Evolutionary conservation across 2,797 vertebrate genomes (phyloP), one percentile per base, ranked within the genome.

Genomic region (Poecilia gillii): DNA sequence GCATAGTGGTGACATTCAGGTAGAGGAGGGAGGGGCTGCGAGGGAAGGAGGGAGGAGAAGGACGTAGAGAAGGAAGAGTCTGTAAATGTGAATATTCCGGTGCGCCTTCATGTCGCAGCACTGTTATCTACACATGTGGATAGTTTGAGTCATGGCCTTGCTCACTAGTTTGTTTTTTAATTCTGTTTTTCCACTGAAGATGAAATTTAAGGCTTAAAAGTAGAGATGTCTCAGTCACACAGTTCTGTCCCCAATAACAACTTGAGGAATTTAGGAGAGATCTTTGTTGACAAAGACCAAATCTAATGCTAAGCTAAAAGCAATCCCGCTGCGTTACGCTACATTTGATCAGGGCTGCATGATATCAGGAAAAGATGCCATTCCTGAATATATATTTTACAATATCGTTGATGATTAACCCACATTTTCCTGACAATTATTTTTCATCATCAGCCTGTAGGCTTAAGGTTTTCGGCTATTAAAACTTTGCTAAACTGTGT

Each of bases 1-100:
- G 78, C 90, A 84, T 94, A 92, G 91, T 91, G 92, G 89, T 96
- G 96, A 96, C 96, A 96, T 96, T 96, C 96, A 96, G 91, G 90
- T 71, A 36, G 80, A 84, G 89, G 88, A 92, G 89, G 87, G 90
- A 90, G 85, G 88, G 83, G 91, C 49, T 77, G 88, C 45, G 75
- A 53, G 77, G 82, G 71, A 81, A 91, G 82, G 81, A 85, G 85
- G 81, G 81, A 84, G 81, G 79, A 79, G 81, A 86, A 78, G 6
- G 73, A 70, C 43, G 49, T 71, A 64, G 81, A 83, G 70, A 82
- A 81, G 85, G 85, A 80, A 47, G 79, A 86, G 91, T 95, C 94
- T 94, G 91, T 93, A 95, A 94, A 96, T 92, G 90, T 94, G 84
- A 80, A 84, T 88, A 88, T 87, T 90, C 51, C 84, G 82, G 82